Conservation (phyloP, 2,888 invertebrate genomes). For the Tiliacea citrago region DNA sequence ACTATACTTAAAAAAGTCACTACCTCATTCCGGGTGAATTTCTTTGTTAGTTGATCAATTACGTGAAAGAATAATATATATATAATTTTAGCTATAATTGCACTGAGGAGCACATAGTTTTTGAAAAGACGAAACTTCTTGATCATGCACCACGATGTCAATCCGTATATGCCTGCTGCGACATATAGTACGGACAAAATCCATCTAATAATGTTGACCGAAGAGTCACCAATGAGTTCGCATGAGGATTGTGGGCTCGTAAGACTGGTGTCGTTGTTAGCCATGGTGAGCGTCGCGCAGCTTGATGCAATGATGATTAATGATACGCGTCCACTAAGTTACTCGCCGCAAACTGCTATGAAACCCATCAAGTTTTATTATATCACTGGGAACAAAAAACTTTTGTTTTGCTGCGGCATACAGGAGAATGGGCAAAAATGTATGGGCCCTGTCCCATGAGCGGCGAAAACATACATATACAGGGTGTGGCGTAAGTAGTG, state of each 20-base stretch:
- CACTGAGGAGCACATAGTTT: constrained; percentile 3
- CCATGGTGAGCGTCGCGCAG: neutral
- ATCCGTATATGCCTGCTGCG: neutral
- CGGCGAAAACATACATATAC: too few relatives aligned
- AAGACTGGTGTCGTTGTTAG: neutral
- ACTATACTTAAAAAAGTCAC: neutral
- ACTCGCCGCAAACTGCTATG: neutral
- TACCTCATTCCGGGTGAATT: fast-evolving
- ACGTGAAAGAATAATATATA: neutral
- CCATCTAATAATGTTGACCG: neutral
- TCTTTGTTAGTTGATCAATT: neutral
- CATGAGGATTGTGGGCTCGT: neutral
- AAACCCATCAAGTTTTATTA: neutral
- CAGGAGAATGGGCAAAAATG: too few relatives aligned
- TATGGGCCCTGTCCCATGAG: too few relatives aligned
- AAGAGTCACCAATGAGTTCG: neutral
- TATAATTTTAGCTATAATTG: neutral
- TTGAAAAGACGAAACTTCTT: neutral
- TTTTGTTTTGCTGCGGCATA: too few relatives aligned
- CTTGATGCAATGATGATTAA: too few relatives aligned
- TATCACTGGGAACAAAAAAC: too few relatives aligned
- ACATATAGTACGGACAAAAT: neutral
- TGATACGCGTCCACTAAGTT: neutral
- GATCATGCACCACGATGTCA: neutral
- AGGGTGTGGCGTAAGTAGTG: too few relatives aligned